Evolutionary conservation across 2,113 vertebrate species (phyloP), one percentile per base, ranked within the genome.

Genomic region (Athene noctua): DNA sequence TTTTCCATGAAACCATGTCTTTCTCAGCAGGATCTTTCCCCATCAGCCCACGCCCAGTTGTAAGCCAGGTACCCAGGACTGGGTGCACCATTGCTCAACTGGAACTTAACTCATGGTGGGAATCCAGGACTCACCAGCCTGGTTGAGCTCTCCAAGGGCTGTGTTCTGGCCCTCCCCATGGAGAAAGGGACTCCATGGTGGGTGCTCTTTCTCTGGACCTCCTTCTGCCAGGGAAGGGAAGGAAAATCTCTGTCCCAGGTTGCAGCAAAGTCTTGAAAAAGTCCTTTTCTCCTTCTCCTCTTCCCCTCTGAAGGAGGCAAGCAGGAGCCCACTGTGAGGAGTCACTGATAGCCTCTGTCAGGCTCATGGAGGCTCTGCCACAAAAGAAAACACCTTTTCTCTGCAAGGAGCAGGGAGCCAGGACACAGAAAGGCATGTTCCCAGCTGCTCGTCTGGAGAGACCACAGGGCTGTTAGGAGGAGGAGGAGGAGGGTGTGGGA

Each of bases 401-500:
- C 49, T 54, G 36, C 36, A 26, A 75, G 73, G 68, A 87, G 49
- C 44, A 26, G 66, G 47, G 73, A 92, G 49, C 52, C 84, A 91
- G 79, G 72, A 80, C 51, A 73, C 42, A 46, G 71, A 59, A 73
- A 83, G 42, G 17, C 90, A 72, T 9, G 55, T 52, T 93, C 62
- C 84, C 94, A 61, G 75, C 80, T 94, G 79, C 79, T 82, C 0
- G 0, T 80, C 83, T 94, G 87, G 74, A 82, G 73, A 71, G 80
- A 91, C 14, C 9, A 36, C 73, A 25, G 46, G 66, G 80, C 88
- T 89, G 71, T 40, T 10, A 59, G 90, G 73, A 90, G 93, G 44
- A 95, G 80, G 75, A 84, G 75, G 89, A 96, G 86, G 92, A 75
- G 89, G 59, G 81, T 91, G 96, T 75, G 87, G 85, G 95, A 80